Conservation (phyloP, 2,797 vertebrate species). For the Acestrorhynchus altus region DNA sequence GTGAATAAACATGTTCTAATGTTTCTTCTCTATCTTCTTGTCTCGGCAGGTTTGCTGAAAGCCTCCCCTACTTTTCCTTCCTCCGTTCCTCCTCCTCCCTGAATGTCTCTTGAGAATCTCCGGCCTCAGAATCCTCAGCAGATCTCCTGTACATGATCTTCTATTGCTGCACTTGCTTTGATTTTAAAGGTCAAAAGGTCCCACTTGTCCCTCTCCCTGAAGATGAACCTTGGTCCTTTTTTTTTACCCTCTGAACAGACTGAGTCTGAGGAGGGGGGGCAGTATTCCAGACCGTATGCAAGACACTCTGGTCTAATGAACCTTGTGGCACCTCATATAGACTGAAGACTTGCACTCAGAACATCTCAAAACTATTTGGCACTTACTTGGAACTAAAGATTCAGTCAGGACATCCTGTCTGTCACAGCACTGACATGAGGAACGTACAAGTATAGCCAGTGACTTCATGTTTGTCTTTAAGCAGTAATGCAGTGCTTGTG, state of each 20-base stretch:
- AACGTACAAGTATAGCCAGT: neutral
- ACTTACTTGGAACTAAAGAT: neutral
- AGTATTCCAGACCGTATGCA: neutral
- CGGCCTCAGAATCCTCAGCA: conserved; percentile 28
- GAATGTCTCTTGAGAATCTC: neutral
- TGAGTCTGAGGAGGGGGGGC: neutral
- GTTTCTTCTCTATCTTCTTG: neutral
- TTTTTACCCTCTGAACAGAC: neutral
- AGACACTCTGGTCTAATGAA: conserved; percentile 9
- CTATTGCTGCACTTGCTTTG: conserved; percentile 12
- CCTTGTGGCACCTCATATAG: conserved; percentile 15
- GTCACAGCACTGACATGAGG: neutral
- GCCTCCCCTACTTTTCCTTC: neutral
- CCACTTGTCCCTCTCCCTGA: neutral
- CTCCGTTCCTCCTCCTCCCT: neutral
- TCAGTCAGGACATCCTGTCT: conserved; percentile 26
- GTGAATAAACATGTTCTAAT: neutral
- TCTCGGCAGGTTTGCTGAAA: conserved; percentile 78
- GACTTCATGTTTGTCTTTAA: neutral
- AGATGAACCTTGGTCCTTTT: neutral
- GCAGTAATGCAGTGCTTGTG: conserved; percentile 1
- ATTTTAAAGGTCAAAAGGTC: conserved; percentile 1
- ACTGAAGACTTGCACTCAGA: conserved; percentile 17
- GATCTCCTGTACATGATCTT: conserved; percentile 44
- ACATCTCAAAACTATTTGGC: neutral